Evolutionary conservation across 2,113 vertebrate species (phyloP).

Genomic region (Ursus arctos): DNA sequence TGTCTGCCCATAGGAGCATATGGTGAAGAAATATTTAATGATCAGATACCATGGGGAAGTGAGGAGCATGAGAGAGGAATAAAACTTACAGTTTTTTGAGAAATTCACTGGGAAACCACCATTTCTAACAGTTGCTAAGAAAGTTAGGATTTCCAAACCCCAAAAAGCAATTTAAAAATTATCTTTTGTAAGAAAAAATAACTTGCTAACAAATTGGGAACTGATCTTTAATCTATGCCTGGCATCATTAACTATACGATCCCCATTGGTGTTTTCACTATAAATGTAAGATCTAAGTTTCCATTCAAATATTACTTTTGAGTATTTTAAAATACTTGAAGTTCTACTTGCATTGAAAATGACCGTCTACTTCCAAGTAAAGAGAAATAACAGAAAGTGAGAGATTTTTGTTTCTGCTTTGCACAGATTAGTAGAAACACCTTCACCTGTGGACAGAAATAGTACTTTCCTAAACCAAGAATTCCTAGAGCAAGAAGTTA

Average conservation of each 20-base stretch:
- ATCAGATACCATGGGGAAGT: background rate
- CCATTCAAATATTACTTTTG: background rate
- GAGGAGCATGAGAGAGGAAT: background rate
- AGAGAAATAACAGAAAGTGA: background rate
- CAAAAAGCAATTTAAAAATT: background rate
- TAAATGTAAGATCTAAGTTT: background rate
- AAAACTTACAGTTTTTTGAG: background rate
- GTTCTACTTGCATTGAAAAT: constrained; percentile 23
- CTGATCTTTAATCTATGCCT: background rate
- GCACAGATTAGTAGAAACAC: background rate
- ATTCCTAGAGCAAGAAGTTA: background rate
- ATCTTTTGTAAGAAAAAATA: background rate
- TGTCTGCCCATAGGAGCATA: background rate
- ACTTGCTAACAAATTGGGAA: background rate
- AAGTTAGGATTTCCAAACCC: background rate
- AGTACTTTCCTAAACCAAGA: background rate
- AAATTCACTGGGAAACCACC: background rate
- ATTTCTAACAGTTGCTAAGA: background rate
- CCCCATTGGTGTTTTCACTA: background rate
- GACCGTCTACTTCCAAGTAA: background rate
- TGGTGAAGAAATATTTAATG: background rate
- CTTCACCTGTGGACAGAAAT: background rate
- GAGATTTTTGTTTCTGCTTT: background rate
- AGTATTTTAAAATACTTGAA: background rate
- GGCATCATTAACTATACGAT: background rate